Evolutionary conservation across 2,113 vertebrate genomes (phyloP).

Genomic region (Equus przewalskii): DNA sequence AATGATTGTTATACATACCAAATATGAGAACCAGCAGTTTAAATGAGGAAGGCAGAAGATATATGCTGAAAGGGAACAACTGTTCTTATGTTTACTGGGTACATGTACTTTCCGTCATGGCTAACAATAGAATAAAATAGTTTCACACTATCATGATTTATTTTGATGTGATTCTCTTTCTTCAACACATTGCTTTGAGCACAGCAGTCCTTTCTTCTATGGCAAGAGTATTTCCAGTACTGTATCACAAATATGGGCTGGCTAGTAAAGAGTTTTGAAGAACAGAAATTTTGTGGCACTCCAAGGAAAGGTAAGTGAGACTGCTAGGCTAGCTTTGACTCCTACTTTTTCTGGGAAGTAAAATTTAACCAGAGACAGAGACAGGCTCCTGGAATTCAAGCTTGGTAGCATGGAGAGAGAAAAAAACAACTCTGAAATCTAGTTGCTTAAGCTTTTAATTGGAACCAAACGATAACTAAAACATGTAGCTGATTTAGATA

Average conservation of each 20-base stretch:
- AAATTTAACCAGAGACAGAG: slow-evolving; percentile 26
- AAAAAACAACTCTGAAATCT: slow-evolving; percentile 15
- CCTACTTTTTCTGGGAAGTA: slow-evolving; percentile 50
- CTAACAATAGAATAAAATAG: slow-evolving; percentile 61
- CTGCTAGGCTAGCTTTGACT: slow-evolving; percentile 18
- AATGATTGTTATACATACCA: slow-evolving; percentile 8
- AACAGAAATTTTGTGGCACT: slow-evolving; percentile 45
- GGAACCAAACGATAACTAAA: slow-evolving; percentile 62
- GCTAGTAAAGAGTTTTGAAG: not conserved
- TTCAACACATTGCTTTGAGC: slow-evolving; percentile 52
- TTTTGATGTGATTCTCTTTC: slow-evolving; percentile 47
- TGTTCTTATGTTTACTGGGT: slow-evolving; percentile 36
- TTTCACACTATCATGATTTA: slow-evolving; percentile 52
- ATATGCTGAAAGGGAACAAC: slow-evolving; percentile 38
- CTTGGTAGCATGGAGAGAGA: not conserved
- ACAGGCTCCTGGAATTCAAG: slow-evolving; percentile 30
- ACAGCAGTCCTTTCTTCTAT: slow-evolving; percentile 55
- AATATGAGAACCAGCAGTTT: slow-evolving; percentile 52
- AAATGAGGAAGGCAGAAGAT: slow-evolving; percentile 55
- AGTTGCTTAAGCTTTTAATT: slow-evolving; percentile 71
- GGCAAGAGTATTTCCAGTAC: slow-evolving; percentile 21
- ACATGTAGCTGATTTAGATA: slow-evolving; percentile 62
- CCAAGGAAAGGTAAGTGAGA: slow-evolving; percentile 24
- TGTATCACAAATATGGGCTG: slow-evolving; percentile 37
- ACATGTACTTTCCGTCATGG: slow-evolving; percentile 10